A percentile compares a stretch with the other conserved stretches of the same genome.
phyloP scores from a whole-genome alignment of 2,888 invertebrate species.

The Aphodius sticticus region DNA sequence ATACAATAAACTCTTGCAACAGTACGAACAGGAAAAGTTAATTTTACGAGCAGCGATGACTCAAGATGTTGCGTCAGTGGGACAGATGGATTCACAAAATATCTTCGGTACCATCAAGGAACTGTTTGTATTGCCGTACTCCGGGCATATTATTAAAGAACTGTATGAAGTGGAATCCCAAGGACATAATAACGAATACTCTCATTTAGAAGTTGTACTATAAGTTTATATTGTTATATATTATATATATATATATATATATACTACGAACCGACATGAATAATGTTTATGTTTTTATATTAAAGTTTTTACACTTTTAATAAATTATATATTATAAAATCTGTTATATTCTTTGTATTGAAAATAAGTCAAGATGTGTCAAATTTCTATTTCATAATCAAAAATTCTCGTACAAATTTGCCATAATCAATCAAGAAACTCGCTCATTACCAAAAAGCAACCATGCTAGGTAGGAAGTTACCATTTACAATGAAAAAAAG shows the following conservation, averaged over 20 bases:
- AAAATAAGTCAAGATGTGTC: no score
- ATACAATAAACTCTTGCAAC: slow-evolving; percentile 38
- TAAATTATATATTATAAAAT: neutral
- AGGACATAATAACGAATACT: neutral
- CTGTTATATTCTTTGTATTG: no score
- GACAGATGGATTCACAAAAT: neutral
- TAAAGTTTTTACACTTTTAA: neutral
- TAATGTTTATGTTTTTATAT: neutral
- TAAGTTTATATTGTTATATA: neutral
- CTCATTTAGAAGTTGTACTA: neutral
- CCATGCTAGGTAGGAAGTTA: no score
- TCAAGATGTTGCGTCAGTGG: neutral
- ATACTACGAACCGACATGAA: no score
- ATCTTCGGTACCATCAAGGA: neutral
- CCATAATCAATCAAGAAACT: no score
- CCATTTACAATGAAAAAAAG: no score
- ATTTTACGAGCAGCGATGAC: slow-evolving; percentile 35
- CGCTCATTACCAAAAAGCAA: no score
- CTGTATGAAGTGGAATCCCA: neutral
- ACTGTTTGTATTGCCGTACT: neutral
- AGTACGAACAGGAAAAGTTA: slow-evolving; percentile 41
- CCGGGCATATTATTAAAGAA: neutral
- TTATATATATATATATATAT: neutral
- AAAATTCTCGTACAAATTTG: no score
- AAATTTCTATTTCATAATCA: no score